Percentiles rank a stretch among this genome's conserved stretches.
These are phyloP conservation scores for Achatina immaculata DNA, from an alignment of 1,140 invertebrate genomes.

Conservation along the genomic window DNA sequence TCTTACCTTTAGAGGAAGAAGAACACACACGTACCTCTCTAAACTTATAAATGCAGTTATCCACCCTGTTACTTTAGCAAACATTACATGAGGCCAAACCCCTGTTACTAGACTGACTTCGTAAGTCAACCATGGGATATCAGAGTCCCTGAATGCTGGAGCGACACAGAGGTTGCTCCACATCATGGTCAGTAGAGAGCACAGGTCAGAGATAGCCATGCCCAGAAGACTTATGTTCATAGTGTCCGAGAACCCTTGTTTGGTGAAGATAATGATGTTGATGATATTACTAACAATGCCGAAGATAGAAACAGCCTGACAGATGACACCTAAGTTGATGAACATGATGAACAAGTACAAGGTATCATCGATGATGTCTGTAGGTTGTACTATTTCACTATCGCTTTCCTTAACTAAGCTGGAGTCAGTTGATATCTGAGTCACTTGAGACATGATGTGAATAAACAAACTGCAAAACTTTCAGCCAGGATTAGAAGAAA, in stretches of 20 bases:
- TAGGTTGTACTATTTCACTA: no score
- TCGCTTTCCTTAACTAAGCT: no score
- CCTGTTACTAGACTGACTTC: not conserved
- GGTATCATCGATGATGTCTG: not conserved
- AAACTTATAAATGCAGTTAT: conserved; percentile 21
- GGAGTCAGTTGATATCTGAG: no score
- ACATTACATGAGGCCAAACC: conserved; percentile 2
- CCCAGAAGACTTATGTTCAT: conserved; percentile 16
- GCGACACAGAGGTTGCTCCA: not conserved
- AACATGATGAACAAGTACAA: not conserved
- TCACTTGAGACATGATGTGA: no score
- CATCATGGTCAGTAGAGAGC: not conserved
- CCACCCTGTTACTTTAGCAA: conserved; percentile 18
- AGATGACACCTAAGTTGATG: not conserved
- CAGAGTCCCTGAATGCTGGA: not conserved
- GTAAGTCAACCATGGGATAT: not conserved
- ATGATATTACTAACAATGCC: conserved; percentile 11
- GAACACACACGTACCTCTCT: conserved; percentile 26
- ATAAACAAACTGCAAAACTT: no score
- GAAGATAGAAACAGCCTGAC: not conserved
- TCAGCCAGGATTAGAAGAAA: no score
- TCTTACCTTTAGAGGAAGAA: conserved; percentile 20
- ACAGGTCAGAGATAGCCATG: conserved; percentile 24
- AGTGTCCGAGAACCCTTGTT: conserved; percentile 7
- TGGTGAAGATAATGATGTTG: conserved; percentile 27